Conservation (phyloP, 2,888 invertebrate genomes). For the Hermaeophaga mercurialis region DNA sequence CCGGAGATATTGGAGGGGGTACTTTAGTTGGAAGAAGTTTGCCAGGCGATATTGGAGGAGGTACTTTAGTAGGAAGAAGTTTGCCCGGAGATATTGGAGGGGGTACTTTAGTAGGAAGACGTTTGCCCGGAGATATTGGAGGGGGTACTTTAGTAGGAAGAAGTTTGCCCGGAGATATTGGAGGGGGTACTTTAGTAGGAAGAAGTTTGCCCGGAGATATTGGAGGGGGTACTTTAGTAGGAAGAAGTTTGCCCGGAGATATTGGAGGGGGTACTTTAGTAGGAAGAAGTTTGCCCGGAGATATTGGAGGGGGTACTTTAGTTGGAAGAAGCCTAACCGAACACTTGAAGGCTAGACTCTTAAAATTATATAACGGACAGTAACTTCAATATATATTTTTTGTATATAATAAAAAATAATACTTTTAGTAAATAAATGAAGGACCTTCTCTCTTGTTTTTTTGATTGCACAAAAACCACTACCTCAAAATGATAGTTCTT, state of each 20-base stretch:
- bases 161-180: neutral
- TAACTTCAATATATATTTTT: too few species aligned
- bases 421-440: neutral
- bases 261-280: neutral
- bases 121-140: neutral
- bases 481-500: too few species aligned
- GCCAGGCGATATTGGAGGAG: neutral
- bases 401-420: neutral
- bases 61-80: neutral
- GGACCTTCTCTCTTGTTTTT: neutral
- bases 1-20: neutral
- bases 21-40: neutral
- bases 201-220: neutral
- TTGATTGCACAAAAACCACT: too few species aligned
- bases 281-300: neutral
- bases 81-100: neutral
- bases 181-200: neutral
- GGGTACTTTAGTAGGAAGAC: neutral
- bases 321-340: too few species aligned
- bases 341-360: too few species aligned
- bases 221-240: conserved; percentile 6
- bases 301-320: neutral
- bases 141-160: conserved; percentile 1
- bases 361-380: too few species aligned
- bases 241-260: neutral